These are phyloP conservation scores for Chrysemys picta DNA, from an alignment of 2,113 vertebrate species.

Conservation along the genomic window DNA sequence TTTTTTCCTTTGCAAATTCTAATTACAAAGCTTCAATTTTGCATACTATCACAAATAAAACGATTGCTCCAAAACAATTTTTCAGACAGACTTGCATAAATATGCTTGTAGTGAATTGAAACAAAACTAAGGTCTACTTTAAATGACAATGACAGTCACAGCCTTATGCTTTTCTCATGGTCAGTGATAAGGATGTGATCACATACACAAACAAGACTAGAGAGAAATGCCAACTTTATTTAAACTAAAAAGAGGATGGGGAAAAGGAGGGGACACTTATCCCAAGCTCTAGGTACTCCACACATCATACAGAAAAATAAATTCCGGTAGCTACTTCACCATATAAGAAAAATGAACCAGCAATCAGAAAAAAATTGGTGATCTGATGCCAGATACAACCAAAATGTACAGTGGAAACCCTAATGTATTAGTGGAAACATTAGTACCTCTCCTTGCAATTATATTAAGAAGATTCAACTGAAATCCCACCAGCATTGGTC, in stretches of 20 bases:
- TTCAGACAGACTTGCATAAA: neutral
- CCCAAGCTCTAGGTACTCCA: neutral
- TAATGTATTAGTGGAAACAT: neutral
- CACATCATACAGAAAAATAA: neutral
- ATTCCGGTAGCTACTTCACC: neutral
- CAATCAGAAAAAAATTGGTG: neutral
- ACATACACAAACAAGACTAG: neutral
- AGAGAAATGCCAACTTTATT: neutral
- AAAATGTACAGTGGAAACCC: neutral
- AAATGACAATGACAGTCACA: neutral
- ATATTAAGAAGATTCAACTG: neutral
- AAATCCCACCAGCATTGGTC: neutral
- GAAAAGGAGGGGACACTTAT: neutral
- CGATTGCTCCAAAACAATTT: neutral
- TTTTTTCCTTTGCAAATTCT: neutral
- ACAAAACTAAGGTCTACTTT: neutral
- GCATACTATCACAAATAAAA: neutral
- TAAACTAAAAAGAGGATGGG: neutral
- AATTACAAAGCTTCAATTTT: neutral
- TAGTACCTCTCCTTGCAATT: neutral
- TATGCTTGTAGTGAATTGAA: neutral
- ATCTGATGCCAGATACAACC: neutral
- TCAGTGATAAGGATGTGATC: neutral
- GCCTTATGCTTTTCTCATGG: neutral
- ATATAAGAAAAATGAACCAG: neutral